Percentiles rank a stretch among this genome's conserved stretches.
Evolutionary conservation across 2,797 vertebrate genomes (phyloP).

Genomic region (Protosalanx chinensis): DNA sequence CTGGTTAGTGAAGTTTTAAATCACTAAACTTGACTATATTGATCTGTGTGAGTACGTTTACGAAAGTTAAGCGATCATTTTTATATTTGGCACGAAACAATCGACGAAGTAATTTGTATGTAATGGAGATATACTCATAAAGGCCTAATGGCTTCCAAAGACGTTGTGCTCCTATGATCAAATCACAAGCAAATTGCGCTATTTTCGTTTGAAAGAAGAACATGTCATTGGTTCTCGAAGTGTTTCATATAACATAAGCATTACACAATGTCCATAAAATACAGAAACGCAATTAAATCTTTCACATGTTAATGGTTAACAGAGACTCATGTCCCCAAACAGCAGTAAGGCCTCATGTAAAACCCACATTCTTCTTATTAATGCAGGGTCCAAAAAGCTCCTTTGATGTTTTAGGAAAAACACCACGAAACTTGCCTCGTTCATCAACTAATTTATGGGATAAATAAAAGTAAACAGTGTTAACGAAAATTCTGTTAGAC

Average conservation of each 20-base stretch:
- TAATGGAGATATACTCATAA: neutral
- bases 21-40: neutral
- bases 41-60: neutral
- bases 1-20: neutral
- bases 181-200: neutral
- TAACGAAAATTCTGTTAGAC: neutral
- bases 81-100: neutral
- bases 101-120: too few species aligned
- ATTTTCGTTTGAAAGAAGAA: conserved; percentile 24
- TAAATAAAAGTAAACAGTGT: neutral
- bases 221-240: conserved; percentile 37
- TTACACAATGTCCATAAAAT: conserved; percentile 25
- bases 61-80: neutral
- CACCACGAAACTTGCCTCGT: too few species aligned
- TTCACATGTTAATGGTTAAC: conserved; percentile 43
- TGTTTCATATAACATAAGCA: conserved; percentile 40
- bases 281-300: conserved; percentile 30
- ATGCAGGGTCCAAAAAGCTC: neutral
- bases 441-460: neutral
- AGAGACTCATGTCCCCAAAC: conserved; percentile 13
- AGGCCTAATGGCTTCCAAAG: neutral
- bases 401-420: too few species aligned
- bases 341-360: conserved; percentile 4
- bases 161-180: neutral
- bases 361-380: conserved; percentile 7